Percentiles rank a stretch among this genome's conserved stretches.
Conservation (phyloP, 2,888 invertebrate species). For the Boloria euphrosyne region DNA sequence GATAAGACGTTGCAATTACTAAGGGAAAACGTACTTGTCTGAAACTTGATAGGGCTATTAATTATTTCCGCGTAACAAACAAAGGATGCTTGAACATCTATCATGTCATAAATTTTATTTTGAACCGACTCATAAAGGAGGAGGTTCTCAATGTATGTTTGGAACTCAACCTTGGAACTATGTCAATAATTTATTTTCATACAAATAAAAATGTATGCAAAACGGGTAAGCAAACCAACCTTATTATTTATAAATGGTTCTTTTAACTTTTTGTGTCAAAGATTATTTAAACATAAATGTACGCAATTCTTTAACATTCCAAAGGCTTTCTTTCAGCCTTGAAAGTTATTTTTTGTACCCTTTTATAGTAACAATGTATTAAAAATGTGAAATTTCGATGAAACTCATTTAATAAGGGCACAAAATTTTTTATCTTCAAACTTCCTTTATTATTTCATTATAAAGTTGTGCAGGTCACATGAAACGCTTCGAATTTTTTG, state of each 20-base stretch:
- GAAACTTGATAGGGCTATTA: conserved; percentile 21
- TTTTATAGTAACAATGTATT: background rate
- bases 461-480: conserved; percentile 18
- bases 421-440: conserved; percentile 4
- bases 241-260: no score
- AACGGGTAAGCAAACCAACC: no score
- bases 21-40: conserved; percentile 19
- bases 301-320: no score
- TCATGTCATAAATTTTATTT: conserved; percentile 12
- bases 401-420: conserved; percentile 4
- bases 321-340: no score
- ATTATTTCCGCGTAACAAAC: conserved; percentile 8
- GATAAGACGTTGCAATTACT: background rate
- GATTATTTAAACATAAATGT: no score
- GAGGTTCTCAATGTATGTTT: no score
- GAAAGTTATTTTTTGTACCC: background rate
- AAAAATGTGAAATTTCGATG: conserved; percentile 3
- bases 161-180: no score
- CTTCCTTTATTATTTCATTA: conserved; percentile 20
- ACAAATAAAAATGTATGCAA: no score
- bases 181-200: no score
- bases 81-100: conserved; percentile 7
- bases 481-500: conserved; percentile 18
- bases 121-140: no score
- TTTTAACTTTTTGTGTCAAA: no score